Evolutionary conservation across 1,140 invertebrate genomes (phyloP), one percentile per base, ranked within the genome.

Genomic region (Tetragnatha versicolor): DNA sequence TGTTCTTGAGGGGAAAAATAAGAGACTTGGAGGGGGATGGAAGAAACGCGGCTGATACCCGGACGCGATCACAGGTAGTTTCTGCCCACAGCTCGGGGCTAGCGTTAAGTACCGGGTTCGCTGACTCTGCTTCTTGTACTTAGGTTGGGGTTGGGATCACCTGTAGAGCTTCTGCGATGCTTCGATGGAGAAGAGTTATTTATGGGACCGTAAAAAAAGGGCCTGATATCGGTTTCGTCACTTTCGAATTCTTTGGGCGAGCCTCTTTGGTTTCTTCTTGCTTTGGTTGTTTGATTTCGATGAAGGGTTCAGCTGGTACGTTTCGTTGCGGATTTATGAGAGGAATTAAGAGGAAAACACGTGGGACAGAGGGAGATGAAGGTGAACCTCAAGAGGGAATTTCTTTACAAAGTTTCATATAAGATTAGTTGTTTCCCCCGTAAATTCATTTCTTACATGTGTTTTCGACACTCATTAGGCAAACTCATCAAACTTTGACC

Each of bases 71-170:
- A 58, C 47, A 65, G n/a, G 60, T 37, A 65, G 73, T 39, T 7
- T 76, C 73, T 76, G 60, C 73, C 73, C 73, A 76, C 60, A 65
- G 73, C 73, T 76, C 42, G 14, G 33, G 73, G 73, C 73, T 37
- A 76, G 73, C 45, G 73, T 22, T 22, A 63, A 76, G 73, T 53
- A 76, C 73, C 73, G 73, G 73, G 73, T 76, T 76, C 73, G 70
- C 37, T 73, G 70, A 76, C 61, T 65, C 20, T 7, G 35, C 49
- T 65, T 76, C 58, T 76, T 42, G 61, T 27, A 76, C 73, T 76
- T 76, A 76, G 31, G 73, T 76, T 76, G 60, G 33, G 73, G 73
- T 65, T 27, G 37, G 55, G 55, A 45, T 61, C 58, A 39, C 42
- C 73, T 65, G 73, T 65, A 37, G 66, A 37, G 65, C 35, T 53